Base-by-base conservation (phyloP, 2,888 invertebrate species). In the Hesperia comma region DNA sequence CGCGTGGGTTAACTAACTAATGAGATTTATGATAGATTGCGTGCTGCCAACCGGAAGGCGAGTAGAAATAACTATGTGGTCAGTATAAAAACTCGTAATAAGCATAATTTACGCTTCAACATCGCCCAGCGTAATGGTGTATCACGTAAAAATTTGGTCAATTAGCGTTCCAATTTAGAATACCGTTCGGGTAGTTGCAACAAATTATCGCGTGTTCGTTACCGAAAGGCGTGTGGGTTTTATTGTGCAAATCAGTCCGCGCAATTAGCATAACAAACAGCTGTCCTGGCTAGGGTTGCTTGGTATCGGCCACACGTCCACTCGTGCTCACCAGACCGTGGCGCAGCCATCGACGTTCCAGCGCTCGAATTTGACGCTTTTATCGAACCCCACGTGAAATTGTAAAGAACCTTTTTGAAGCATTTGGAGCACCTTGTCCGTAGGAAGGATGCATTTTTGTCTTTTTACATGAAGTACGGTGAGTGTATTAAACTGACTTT, bases 191-290 rank as follows among this genome's bases (percentile, higher is more conserved):
- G 55, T 72, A 79, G 79, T 79, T 80, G 76, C 71, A 56, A 67
- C 69, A 61, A 73, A 80, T 85, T 84, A 84, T 76, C 81, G 66
- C 71, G 66, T 78, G 73, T 79, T 87, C 84, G 85, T 87, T 88
- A 63, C 46, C 82, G 78, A 77, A 76, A 76, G 74, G 74, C 74
- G 79, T 77, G 77, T 77, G 75, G 75, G 84, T 89, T 89, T 90
- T 89, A 88, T 87, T 87, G 89, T 88, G 88, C 85, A 88, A 90
- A 88, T 89, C 85, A 86, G 81, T 77, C 74, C 77, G 55, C 64
- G 69, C 71, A 74, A 76, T 77, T 77, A 76, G 75, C 77, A 76
- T 76, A 74, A 76, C 76, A 76, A 76, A 77, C 75, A 71, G 70
- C 63, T 57, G 70, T 69, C 21, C 54, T 40, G 61, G 56, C 68